A percentile compares a stretch with the other conserved stretches of the same genome.
Evolutionary conservation across 2,113 vertebrate genomes (phyloP).

Genomic region (Antigone vipio): DNA sequence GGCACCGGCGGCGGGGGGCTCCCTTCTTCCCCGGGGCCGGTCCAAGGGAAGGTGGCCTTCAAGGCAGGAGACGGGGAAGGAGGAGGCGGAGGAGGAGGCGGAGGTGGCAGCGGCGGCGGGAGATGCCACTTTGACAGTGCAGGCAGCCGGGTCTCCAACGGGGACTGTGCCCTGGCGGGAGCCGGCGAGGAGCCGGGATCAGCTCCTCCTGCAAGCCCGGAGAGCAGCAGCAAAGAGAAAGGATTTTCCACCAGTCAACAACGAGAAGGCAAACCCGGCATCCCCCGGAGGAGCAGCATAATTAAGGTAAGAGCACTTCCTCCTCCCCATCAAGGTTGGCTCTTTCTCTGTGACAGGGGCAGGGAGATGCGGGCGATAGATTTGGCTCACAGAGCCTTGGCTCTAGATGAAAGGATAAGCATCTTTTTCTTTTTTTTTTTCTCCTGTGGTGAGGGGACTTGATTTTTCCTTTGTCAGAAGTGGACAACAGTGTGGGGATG

Average conservation of each 20-base stretch:
- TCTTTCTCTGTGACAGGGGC: not conserved
- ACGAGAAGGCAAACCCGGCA: slow-evolving; percentile 81
- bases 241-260: slow-evolving; percentile 40
- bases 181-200: slow-evolving; percentile 69
- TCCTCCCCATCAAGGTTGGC: not conserved
- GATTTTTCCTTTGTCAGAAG: slow-evolving; percentile 12
- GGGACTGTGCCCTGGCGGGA: slow-evolving; percentile 80
- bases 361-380: not conserved
- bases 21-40: slow-evolving; percentile 67
- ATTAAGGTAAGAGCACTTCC: slow-evolving; percentile 85
- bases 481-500: not conserved
- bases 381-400: not conserved
- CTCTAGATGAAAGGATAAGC: not conserved
- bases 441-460: not conserved
- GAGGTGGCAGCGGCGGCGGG: slow-evolving; percentile 65
- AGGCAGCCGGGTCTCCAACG: slow-evolving; percentile 82
- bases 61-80: slow-evolving; percentile 74
- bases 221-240: slow-evolving; percentile 57
- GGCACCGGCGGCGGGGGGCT: slow-evolving; percentile 64
- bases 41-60: slow-evolving; percentile 67
- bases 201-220: slow-evolving; percentile 73
- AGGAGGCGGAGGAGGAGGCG: slow-evolving; percentile 47
- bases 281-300: slow-evolving; percentile 92
- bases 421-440: not conserved
- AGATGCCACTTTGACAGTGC: slow-evolving; percentile 72